Evolutionary conservation across 2,113 vertebrate species (phyloP).

Genomic region (Rutilus rutilus): DNA sequence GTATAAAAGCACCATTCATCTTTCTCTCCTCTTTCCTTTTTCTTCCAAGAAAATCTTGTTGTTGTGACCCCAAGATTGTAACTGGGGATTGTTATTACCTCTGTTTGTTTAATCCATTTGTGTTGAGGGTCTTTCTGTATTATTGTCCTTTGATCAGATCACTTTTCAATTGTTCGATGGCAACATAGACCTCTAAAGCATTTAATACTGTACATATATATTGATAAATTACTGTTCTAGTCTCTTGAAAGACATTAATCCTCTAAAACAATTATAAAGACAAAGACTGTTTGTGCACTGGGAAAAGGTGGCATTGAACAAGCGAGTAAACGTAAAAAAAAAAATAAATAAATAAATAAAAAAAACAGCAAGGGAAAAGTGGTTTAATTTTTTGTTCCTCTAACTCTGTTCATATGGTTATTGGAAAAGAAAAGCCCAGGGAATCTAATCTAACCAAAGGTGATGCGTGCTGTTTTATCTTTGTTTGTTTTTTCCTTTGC

Average conservation of each 20-base stretch:
- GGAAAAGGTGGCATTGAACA: background rate
- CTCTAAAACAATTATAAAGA: conserved; percentile 13
- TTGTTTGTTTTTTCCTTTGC: background rate
- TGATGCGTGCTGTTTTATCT: background rate
- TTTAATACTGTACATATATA: background rate
- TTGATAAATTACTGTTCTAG: conserved; percentile 12
- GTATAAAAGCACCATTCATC: background rate
- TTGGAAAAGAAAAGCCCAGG: background rate
- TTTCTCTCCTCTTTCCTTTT: background rate
- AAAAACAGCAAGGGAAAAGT: background rate
- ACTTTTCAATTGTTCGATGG: conserved; percentile 24
- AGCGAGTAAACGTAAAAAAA: background rate
- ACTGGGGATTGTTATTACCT: background rate
- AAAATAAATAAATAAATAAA: background rate
- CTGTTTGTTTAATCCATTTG: conserved; percentile 11
- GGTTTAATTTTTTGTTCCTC: background rate
- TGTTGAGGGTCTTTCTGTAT: conserved; percentile 2
- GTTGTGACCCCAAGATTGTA: background rate
- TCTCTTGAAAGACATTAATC: conserved; percentile 18
- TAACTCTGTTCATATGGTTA: background rate
- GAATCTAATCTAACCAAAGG: background rate
- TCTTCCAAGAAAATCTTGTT: no score
- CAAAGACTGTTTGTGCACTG: conserved; percentile 6
- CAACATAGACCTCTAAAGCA: conserved; percentile 1
- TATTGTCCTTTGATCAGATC: conserved; percentile 10